Base-by-base conservation (phyloP, 2,113 vertebrate genomes). In the Acanthisitta chloris region DNA sequence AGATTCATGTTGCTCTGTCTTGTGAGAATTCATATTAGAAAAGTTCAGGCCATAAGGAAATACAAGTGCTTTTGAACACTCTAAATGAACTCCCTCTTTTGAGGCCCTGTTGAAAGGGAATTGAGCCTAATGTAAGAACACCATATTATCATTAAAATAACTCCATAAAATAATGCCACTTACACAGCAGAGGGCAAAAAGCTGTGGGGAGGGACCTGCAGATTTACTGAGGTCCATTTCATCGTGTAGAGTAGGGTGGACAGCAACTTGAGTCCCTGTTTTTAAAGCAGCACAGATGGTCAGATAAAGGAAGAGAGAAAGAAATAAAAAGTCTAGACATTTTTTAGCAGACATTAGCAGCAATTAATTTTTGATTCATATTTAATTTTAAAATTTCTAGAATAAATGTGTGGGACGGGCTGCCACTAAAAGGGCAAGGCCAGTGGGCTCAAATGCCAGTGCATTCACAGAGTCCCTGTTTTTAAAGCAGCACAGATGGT, bases 251-350 rank as follows among this genome's bases (percentile, higher is more conserved):
- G 29, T 70, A 66, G 58, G 86, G 65, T 74, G 64, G 84, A 90
- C 4, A 1, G 80, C 57, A 91, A 42, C 65, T 69, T 7, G 24
- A 94, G 31, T 90, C 89, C 69, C 71, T 72, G 70, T 69, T 90
- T 90, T 93, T 78, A 86, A 82, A 96, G 77, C 49, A 96, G 36
- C 45, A 90, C 43, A 87, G 79, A 90, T 72, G 55, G 74, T 64
- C 80, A 80, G 91, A 90, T 70, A 95, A 87, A 87, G 88, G 72
- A 90, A 70, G 15, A 76, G 49, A 91, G 74, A 93, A 93, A 92
- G 70, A 86, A 90, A 86, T 83, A 71, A 92, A 19, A 95, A 45
- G n/a, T 69, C 74, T 45, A 62, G 65, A 45, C 55, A 31, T 76
- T 83, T 83, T 82, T 62, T 9, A 81, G 66, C 33, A 92, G 59